Base-by-base conservation (phyloP, 2,888 invertebrate genomes). In the Cartodere bifasciata region DNA sequence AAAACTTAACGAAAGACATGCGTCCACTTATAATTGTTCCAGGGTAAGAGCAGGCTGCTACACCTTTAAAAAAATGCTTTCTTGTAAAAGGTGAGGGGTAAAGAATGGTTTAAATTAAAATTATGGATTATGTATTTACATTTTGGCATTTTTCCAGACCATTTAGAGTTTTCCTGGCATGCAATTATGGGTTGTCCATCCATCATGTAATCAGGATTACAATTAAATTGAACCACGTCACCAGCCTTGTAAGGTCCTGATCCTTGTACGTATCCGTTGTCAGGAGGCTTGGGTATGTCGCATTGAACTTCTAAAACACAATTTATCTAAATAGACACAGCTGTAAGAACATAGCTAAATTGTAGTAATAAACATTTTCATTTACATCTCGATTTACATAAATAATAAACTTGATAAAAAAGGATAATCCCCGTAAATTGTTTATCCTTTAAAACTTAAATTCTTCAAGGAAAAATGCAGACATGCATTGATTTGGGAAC, bases 141-240 rank as follows among this genome's bases (percentile, higher is more conserved):
- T 58, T 83, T 82, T n/a, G 86, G 85, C 14, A 80, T 65, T 23
- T 76, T 75, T 27, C 82, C 80, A 32, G 84, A 83, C 85, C 88
- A 88, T 35, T 81, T 67, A 5, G 85, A 85, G 52, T 77, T 83
- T 50, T 85, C 84, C 62, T 86, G 85, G 57, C 90, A 90, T 13
- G 86, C 83, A 29, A 86, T 74, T 43, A 87, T 85, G n/a, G 86
- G 84, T 45, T 83, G 73, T 2, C 90, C 88, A 56, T 86, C 85
- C 70, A 88, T 76, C 70, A 88, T 85, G 58, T 76, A 86, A 45
- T 85, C 85, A 5, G 81, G 76, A 59, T 84, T 79, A 58, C 88
- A 90, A 54, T 82, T 83, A 64, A 86, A 84, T 56, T 86, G 83
- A 14, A 87, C 75, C 29, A 85, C 76, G 57, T 87, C 85, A 1